Base-by-base conservation (phyloP, 2,113 vertebrate genomes). In the Stigmatopora argus region DNA sequence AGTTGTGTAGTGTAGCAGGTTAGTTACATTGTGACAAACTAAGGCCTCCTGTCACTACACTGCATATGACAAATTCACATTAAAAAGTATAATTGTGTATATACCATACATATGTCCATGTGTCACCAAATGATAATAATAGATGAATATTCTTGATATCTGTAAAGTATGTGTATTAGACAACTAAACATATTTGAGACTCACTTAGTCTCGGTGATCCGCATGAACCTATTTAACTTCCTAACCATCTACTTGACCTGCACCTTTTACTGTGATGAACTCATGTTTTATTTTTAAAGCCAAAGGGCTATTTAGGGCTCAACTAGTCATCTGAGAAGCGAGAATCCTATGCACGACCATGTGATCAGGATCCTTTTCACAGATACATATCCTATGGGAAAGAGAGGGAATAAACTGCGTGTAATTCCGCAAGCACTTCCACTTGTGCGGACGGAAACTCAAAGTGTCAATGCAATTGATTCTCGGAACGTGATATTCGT, bases 321-420 rank as follows among this genome's bases (percentile, higher is more conserved):
- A 35, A 65, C 75, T 71, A 49, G 88, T 87, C 80, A 90, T 83
- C 78, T 70, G 88, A 90, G 84, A 88, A 55, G 70, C 17, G 15
- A 78, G 85, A 88, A 90, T 85, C 78, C 84, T 67, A 67, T 31
- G 78, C 66, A 84, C 85, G 85, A 86, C 76, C 87, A 88, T 89
- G 87, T 89, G 86, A 85, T 78, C 3, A 4, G 81, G 81, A 81
- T 90, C 87, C 4, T 74, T 88, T 89, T 83, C 59, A 77, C 87
- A 85, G 83, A 85, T 78, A 74, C 68, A 49, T 58, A 66, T 80
- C 77, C 75, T 71, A 53, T 57, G 83, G 77, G 82, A 81, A 67
- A 56, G 66, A 46, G 48, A 48, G 73, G 61, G 53, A 26, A 15
- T 31, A 5, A 7, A 53, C 78, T 44, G 61, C 23, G 18, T 80